Conservation (phyloP, 2,888 invertebrate species). For the Drosophila percnosoma region DNA sequence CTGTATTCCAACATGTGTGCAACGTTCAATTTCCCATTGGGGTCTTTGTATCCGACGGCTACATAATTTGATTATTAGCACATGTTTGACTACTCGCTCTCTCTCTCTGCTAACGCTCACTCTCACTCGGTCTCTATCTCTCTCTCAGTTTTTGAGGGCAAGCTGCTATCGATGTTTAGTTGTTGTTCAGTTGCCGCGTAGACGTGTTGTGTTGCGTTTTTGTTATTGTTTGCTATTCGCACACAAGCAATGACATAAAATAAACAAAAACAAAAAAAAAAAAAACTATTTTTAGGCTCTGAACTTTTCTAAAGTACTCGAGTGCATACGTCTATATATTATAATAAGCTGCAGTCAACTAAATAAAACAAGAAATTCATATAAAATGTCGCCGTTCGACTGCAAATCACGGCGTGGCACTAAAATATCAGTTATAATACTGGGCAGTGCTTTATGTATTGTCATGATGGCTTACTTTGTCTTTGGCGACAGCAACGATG, state of each 20-base stretch:
- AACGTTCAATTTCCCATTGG: conserved; percentile 31
- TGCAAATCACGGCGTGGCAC: conserved; percentile 82
- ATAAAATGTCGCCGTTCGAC: conserved; percentile 73
- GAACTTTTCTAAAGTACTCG: conserved; percentile 46
- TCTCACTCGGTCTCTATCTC: conserved; percentile 9
- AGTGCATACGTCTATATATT: conserved; percentile 37
- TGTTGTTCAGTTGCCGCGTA: conserved; percentile 59
- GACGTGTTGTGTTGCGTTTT: conserved; percentile 46
- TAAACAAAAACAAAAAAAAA: conserved; percentile 59
- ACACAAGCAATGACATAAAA: conserved; percentile 49
- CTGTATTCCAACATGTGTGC: conserved; percentile 1
- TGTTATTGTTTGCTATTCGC: conserved; percentile 13
- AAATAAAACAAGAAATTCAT: conserved; percentile 14
- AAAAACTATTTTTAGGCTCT: conserved; percentile 74
- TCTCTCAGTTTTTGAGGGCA: conserved; percentile 6
- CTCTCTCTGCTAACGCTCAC: conserved; percentile 4
- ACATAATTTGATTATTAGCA: conserved; percentile 67
- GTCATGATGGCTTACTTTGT: conserved; percentile 84
- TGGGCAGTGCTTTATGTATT: conserved; percentile 81
- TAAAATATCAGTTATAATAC: conserved; percentile 83
- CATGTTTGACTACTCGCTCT: conserved; percentile 32
- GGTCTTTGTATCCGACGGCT: conserved; percentile 14
- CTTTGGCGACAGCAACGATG: conserved; percentile 84
- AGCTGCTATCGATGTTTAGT: conserved; percentile 26
- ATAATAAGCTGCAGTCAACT: conserved; percentile 63